phyloP scores from a whole-genome alignment of 2,797 vertebrate species.

The Scyliorhinus canicula region DNA sequence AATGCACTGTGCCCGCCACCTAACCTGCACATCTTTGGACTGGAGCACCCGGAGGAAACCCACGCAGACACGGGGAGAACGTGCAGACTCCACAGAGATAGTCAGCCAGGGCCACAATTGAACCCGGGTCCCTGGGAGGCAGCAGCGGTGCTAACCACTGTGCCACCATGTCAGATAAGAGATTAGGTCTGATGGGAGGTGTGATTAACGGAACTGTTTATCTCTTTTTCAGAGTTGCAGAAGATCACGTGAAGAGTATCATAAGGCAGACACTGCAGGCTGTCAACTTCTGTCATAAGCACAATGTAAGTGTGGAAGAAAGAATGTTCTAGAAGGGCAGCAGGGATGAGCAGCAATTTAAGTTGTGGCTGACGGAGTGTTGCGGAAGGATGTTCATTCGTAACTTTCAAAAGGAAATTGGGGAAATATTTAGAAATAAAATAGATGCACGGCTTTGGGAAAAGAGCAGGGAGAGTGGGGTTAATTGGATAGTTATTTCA shows the following conservation, averaged over 20 bases:
- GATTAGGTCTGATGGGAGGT: not conserved
- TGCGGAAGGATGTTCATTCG: not conserved
- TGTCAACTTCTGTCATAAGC: conserved; percentile 89
- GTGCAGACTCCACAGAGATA: too few species aligned
- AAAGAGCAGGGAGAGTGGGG: not conserved
- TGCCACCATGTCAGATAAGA: too few species aligned
- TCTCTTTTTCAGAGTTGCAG: conserved; percentile 66
- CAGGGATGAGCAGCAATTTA: not conserved
- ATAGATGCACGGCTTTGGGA: not conserved
- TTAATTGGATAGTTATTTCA: not conserved
- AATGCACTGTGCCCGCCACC: too few species aligned
- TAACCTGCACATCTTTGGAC: too few species aligned
- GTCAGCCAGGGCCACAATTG: too few species aligned
- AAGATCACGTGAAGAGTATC: conserved; percentile 78
- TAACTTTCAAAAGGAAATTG: not conserved
- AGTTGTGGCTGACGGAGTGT: not conserved
- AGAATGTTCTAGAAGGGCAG: not conserved
- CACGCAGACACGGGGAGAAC: too few species aligned
- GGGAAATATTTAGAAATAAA: not conserved
- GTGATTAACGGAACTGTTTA: not conserved
- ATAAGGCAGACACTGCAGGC: conserved; percentile 89
- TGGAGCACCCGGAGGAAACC: too few species aligned
- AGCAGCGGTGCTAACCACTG: too few species aligned
- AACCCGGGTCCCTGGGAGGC: too few species aligned
- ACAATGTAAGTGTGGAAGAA: conserved; percentile 59